Base-by-base conservation (phyloP, 2,797 vertebrate species). In the Anguilla anguilla region DNA sequence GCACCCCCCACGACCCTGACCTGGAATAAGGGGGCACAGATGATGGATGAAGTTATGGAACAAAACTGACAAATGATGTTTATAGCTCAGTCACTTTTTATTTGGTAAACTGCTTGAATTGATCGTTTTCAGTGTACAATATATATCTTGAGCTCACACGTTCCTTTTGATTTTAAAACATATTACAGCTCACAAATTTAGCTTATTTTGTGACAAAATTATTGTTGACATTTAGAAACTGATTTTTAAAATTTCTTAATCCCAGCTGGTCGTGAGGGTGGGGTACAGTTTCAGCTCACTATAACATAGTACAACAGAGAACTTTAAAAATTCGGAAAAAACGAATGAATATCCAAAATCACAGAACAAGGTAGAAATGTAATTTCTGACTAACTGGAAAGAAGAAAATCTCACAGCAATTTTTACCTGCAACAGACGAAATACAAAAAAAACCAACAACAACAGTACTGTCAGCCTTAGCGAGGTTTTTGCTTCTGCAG, bases 151-250 rank as follows among this genome's bases (percentile, higher is more conserved):
- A 96, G 95, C 94, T 94, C 95, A 95, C 95, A 96, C 95, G 94
- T 94, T 95, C 94, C 94, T 94, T 94, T 93, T 94, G 91, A 96
- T 94, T 95, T 90, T 95, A 95, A 85, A 59, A 96, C 96, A 96
- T 96, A 93, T 95, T 96, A 96, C 96, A 96, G 95, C 95, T 97
- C 96, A 96, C 95, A 97, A 96, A 97, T 96, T 95, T 96, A 97
- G 95, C 96, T 96, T 96, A 96, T 96, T 95, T 96, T 96, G 95
- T 94, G 95, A 96, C 96, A 97, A 96, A 96, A 95, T 95, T 95
- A 95, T 94, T 94, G 93, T 95, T 90, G 92, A 96, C 96, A 96
- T 94, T 96, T 74, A 57, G 79, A 88, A 86, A 88, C 79, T 93
- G 95, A 94, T 96, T 95, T 92, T 67, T 93, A 90, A 92, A 94